Conservation (phyloP, 1,140 invertebrate species). For the Anastatus disparis region DNA sequence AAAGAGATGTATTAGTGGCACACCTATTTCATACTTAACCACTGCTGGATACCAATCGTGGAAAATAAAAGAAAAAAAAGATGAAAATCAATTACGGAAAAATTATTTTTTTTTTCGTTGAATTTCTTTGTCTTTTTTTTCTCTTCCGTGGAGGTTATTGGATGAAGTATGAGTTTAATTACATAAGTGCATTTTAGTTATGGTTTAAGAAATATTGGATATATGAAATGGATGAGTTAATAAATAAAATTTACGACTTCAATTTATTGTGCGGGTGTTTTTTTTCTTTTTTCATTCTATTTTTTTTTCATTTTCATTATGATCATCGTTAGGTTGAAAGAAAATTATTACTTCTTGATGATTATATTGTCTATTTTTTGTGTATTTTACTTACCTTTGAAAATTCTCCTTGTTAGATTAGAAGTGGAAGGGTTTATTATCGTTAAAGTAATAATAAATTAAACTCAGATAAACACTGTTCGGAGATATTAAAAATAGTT, state of each 20-base stretch:
- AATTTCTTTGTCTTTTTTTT: too few species aligned
- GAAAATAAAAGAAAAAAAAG: too few species aligned
- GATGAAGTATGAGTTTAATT: slow-evolving; percentile 11
- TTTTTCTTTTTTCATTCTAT: too few species aligned
- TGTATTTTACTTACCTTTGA: neutral
- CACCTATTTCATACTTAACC: too few species aligned
- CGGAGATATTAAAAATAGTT: too few species aligned
- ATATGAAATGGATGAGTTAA: slow-evolving; percentile 17
- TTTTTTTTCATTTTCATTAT: too few species aligned
- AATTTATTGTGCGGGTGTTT: slow-evolving; percentile 9
- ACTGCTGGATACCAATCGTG: neutral
- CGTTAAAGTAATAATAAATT: neutral
- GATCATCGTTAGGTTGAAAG: neutral
- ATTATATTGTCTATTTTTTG: neutral
- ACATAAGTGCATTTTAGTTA: slow-evolving; percentile 2
- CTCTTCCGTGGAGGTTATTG: neutral
- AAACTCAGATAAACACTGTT: too few species aligned
- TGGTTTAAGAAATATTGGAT: neutral
- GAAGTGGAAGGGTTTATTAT: neutral
- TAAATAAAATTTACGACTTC: slow-evolving; percentile 10
- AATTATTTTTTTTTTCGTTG: too few species aligned
- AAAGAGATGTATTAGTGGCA: too few species aligned
- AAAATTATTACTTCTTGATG: neutral
- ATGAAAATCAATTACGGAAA: too few species aligned
- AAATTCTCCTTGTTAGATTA: neutral